phyloP scores from a whole-genome alignment of 2,113 vertebrate species.

The Passer domesticus region DNA sequence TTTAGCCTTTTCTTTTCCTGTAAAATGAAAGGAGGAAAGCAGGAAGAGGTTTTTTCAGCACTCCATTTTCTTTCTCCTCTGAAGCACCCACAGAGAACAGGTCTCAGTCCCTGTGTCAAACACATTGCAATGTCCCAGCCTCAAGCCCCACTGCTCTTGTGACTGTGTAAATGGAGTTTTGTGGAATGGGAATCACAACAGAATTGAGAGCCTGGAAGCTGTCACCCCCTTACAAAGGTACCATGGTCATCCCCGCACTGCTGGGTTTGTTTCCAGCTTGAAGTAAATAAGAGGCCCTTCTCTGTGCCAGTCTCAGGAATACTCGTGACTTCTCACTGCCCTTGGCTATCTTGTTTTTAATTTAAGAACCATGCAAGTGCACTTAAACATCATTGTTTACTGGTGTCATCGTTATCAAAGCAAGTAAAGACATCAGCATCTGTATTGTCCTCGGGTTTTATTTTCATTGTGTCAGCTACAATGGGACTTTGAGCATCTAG shows the following conservation, averaged over 20 bases:
- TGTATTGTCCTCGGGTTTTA: slow-evolving; percentile 61
- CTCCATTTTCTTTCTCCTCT: slow-evolving; percentile 27
- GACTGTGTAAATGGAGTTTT: slow-evolving; percentile 1
- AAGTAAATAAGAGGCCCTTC: slow-evolving; percentile 28
- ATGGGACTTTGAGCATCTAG: slow-evolving; percentile 51
- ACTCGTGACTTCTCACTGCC: slow-evolving; percentile 58
- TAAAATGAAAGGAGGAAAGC: slow-evolving; percentile 31
- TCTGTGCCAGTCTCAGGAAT: slow-evolving; percentile 28
- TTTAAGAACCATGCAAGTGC: slow-evolving; percentile 66
- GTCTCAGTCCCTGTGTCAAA: background rate
- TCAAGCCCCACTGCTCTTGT: background rate
- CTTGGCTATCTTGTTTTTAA: slow-evolving; percentile 71
- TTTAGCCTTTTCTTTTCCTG: slow-evolving; percentile 54
- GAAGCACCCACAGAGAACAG: slow-evolving; percentile 5
- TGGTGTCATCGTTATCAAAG: slow-evolving; percentile 69
- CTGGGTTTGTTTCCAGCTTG: slow-evolving; percentile 37
- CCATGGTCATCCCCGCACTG: background rate
- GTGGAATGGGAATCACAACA: background rate
- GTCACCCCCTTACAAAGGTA: background rate
- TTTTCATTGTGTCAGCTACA: slow-evolving; percentile 59
- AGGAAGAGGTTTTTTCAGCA: slow-evolving; percentile 13
- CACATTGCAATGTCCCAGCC: background rate
- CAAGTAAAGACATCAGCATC: slow-evolving; percentile 69
- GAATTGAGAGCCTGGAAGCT: slow-evolving; percentile 5
- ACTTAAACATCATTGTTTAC: slow-evolving; percentile 70